Conservation (phyloP, 2,113 vertebrate genomes). For the Pomatostomus ruficeps region DNA sequence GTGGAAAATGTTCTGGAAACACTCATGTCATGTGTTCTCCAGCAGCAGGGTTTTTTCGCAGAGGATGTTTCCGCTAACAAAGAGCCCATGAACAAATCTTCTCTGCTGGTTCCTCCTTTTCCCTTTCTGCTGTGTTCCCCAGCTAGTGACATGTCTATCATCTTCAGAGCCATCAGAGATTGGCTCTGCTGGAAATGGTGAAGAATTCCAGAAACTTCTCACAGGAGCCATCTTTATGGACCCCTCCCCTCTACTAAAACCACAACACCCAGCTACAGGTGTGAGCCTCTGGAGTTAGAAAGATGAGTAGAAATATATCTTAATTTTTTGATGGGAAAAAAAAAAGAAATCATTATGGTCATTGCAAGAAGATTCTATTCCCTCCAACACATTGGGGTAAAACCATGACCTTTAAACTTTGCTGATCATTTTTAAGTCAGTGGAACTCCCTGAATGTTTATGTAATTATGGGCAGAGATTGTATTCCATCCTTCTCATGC, state of each 20-base stretch:
- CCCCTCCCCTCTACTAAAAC: too few relatives aligned
- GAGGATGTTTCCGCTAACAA: not conserved
- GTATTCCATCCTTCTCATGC: not conserved
- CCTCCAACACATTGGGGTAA: not conserved
- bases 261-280: too few relatives aligned
- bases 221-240: too few relatives aligned
- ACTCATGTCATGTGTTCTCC: not conserved
- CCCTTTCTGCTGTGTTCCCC: not conserved
- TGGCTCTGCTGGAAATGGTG: too few relatives aligned
- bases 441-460: not conserved
- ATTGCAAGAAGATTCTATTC: not conserved
- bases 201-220: too few relatives aligned
- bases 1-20: constrained; percentile 3
- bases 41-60: not conserved
- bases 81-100: not conserved
- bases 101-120: not conserved
- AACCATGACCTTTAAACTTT: not conserved
- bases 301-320: not conserved
- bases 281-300: not conserved
- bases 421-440: not conserved
- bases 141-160: too few relatives aligned
- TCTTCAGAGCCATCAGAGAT: too few relatives aligned
- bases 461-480: not conserved
- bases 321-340: not conserved
- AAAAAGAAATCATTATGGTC: not conserved